Percentiles rank a stretch among this genome's conserved stretches.
These are phyloP conservation scores for Chaenodraco wilsoni DNA, from an alignment of 2,797 vertebrate genomes.

Conservation along the genomic window DNA sequence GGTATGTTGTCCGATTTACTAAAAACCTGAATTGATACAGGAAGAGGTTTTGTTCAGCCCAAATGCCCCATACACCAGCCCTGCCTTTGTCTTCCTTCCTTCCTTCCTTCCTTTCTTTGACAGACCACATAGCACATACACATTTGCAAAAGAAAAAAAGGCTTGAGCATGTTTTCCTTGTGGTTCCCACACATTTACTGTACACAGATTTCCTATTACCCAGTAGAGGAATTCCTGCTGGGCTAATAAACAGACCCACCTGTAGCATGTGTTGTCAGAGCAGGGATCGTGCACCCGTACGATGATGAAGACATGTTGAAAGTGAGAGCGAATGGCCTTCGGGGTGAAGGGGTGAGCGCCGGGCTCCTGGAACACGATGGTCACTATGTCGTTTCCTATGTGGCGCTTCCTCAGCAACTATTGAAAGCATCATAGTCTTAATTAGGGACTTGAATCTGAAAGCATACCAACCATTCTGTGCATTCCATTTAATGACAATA, in stretches of 20 bases:
- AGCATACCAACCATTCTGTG: not conserved
- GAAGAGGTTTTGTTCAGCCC: constrained; percentile 15
- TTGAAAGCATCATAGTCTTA: constrained; percentile 25
- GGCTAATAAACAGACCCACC: constrained; percentile 75
- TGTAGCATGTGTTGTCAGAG: constrained; percentile 94
- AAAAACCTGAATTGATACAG: constrained; percentile 18
- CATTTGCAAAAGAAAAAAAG: not conserved
- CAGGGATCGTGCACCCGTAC: constrained; percentile 93
- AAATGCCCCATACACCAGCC: not conserved
- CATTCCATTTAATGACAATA: not conserved
- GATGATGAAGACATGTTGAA: constrained; percentile 96
- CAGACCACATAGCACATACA: not conserved
- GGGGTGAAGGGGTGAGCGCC: constrained; percentile 96
- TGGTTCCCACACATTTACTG: not conserved
- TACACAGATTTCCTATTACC: not conserved
- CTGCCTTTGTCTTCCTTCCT: not conserved
- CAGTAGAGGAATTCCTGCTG: not conserved
- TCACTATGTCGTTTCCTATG: constrained; percentile 98
- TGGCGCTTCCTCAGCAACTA: constrained; percentile 95
- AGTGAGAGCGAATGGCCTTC: constrained; percentile 95
- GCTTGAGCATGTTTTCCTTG: not conserved
- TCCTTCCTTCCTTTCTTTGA: constrained; percentile 7
- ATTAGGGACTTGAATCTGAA: constrained; percentile 19
- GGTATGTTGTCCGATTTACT: not conserved
- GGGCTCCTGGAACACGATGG: constrained; percentile 98